Evolutionary conservation across 2,888 invertebrate genomes (phyloP), one percentile per base, ranked within the genome.

Genomic region (Drosophila mulleri): DNA sequence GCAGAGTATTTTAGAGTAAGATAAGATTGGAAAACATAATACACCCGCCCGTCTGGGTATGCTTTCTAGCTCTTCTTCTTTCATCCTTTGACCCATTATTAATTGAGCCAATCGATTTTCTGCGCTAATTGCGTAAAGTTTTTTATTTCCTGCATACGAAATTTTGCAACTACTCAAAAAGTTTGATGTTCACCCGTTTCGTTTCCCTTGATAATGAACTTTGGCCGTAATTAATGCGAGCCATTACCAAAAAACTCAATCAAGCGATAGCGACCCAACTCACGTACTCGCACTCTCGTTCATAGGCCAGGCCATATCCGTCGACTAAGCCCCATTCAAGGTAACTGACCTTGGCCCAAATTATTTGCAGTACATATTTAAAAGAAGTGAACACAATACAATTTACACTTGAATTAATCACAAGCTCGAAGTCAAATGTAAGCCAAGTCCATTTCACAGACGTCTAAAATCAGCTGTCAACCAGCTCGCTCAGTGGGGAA

Each of bases 321-420:
- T 5, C 37, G 6, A n/a, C 23, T 23, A 53, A 39, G 37, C 32
- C 58, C 48, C 48, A 56, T 35, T 11, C 20, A 26, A 66, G 56
- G 45, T 39, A 41, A 58, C 45, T 62, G 67, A 77, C 78, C 75
- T 72, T 78, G 72, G 53, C 67, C 69, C 65, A 69, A 71, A 69
- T 75, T 69, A 67, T 75, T 67, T 67, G 32, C 66, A 67, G 56
- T 29, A 8, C 41, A 66, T 23, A 64, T 56, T 47, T 50, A 44
- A 50, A 48, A 64, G 47, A 32, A 47, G 9, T 26, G 18, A 9
- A 44, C 52, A 68, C 57, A 73, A 59, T 72, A 77, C 72, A 79
- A 73, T 79, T 82, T 72, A 75, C 82, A 82, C 82, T 79, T 77
- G 78, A 84, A 82, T 75, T 79, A 82, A 78, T 83, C 81, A 67